A percentile compares a stretch with the other conserved stretches of the same genome.
These are phyloP conservation scores for Dermatemys mawii DNA, from an alignment of 2,113 vertebrate species.

Conservation along the genomic window DNA sequence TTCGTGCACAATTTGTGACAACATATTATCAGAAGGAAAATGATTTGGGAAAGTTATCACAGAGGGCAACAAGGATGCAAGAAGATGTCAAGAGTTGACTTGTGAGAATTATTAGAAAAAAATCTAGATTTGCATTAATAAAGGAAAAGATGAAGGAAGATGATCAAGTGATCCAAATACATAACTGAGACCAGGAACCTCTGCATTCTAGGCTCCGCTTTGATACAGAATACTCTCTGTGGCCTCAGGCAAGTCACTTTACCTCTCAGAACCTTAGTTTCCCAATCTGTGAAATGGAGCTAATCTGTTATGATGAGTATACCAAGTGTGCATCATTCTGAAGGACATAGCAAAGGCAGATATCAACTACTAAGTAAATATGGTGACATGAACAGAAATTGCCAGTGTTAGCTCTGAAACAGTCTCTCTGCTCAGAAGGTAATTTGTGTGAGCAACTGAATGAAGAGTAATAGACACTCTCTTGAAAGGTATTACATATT, in stretches of 20 bases:
- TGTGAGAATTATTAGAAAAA: background rate
- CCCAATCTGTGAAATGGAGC: background rate
- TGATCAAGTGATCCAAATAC: accelerated
- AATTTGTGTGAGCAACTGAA: background rate
- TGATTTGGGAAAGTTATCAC: background rate
- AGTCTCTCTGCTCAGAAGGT: background rate
- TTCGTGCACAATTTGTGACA: background rate
- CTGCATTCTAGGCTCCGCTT: accelerated
- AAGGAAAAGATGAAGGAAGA: accelerated
- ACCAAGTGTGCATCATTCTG: accelerated
- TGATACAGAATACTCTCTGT: accelerated
- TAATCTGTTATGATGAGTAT: accelerated
- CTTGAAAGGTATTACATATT: accelerated
- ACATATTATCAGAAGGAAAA: accelerated
- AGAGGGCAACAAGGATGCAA: background rate
- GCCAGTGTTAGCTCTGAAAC: background rate
- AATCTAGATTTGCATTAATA: background rate
- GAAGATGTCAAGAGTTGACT: background rate
- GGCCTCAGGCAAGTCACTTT: accelerated
- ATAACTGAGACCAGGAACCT: background rate
- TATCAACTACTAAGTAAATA: background rate
- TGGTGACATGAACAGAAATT: accelerated
- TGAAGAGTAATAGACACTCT: accelerated
- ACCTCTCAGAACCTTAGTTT: accelerated
- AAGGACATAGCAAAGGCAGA: accelerated